Evolutionary conservation across 1,140 invertebrate genomes (phyloP).

Genomic region (Macrobrachium rosenbergii): DNA sequence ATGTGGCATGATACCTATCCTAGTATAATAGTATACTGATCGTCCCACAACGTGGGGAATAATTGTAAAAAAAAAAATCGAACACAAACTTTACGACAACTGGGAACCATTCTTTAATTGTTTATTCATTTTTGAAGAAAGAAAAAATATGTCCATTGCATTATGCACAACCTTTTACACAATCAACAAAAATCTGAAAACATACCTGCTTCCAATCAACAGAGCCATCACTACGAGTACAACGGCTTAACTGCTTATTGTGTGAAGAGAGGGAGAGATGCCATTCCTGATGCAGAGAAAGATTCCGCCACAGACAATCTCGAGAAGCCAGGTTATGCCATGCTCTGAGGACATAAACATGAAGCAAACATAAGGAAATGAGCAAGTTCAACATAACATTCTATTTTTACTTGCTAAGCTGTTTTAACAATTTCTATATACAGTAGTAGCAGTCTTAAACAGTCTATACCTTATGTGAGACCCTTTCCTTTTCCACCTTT

Average conservation of each 20-base stretch:
- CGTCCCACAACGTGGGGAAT: no score
- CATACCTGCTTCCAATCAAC: constrained; percentile 68
- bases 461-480: no score
- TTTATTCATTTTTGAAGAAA: no score
- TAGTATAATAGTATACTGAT: no score
- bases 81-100: no score
- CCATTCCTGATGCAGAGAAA: constrained; percentile 65
- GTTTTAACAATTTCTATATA: no score
- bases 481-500: no score
- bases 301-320: constrained; percentile 65
- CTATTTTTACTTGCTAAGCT: constrained; percentile 67
- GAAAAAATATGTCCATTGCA: no score
- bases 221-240: constrained; percentile 56
- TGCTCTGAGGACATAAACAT: constrained; percentile 18
- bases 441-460: no score
- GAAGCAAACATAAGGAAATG: background rate
- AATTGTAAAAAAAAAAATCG: no score
- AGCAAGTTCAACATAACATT: background rate
- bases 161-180: background rate
- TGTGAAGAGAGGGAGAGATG: constrained; percentile 66
- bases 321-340: constrained; percentile 53
- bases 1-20: no score
- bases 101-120: no score
- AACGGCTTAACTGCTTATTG: constrained; percentile 62
- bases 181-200: constrained; percentile 62